Base-by-base conservation (phyloP, 2,888 invertebrate species). In the Ornithoptera alexandrae region DNA sequence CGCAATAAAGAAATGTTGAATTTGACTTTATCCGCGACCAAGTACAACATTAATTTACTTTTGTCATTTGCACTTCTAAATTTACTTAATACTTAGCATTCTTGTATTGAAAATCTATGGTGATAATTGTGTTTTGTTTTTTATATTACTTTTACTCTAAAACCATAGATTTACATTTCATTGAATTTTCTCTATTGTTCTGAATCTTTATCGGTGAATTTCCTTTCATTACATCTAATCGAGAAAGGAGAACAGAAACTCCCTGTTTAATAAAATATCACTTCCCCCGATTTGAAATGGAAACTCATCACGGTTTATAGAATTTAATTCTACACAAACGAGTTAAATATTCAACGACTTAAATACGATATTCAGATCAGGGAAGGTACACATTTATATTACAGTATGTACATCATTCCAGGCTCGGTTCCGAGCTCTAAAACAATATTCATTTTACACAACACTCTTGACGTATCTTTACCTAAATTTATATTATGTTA, bases 311-410 rank as follows among this genome's bases (percentile, higher is more conserved):
- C 59, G 67, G 67, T 50, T 70, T 70, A 67, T 63, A 67, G 58
- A 70, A 66, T 70, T 66, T 63, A 70, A 67, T 67, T 66, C 59
- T 24, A 67, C 59, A 63, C 63, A 70, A 70, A 66, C 63, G 67
- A 67, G 70, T 70, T 70, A 67, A 70, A 70, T 70, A 66, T 70
- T 70, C 59, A 70, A 67, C 66, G 67, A 60, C 18, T 70, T 63
- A 66, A 66, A 70, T 70, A 67, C 58, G 70, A 30, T 36, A 70
- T 70, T 67, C 53, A 36, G 63, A 67, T 70, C 65, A 20, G 60
- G 46, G 62, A 46, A 42, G 59, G 67, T 67, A 70, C 58, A 59
- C 70, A 63, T 66, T 65, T 67, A 66, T 50, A 59, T 63, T 60
- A 67, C 53, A 61, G 61, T 53, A 39, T 1, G 10, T 39, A 69